phyloP scores from a whole-genome alignment of 2,888 invertebrate species.

The Gandaritis pyraliata region DNA sequence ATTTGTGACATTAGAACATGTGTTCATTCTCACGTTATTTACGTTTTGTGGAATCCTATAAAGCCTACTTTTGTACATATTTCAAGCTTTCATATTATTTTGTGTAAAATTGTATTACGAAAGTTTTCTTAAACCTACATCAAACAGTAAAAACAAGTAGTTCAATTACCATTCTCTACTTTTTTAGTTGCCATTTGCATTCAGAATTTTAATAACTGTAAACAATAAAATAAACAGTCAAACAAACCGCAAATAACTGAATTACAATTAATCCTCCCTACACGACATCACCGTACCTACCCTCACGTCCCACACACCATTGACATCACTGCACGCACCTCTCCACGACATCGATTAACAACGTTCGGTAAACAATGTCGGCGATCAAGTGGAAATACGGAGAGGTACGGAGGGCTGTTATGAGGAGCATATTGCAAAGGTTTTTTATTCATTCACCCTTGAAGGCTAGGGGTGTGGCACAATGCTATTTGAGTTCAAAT shows the following conservation, averaged over 20 bases:
- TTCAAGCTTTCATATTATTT: too few relatives aligned
- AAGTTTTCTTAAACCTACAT: too few relatives aligned
- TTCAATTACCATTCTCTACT: too few relatives aligned
- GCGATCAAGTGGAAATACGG: constrained; percentile 14
- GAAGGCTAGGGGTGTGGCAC: constrained; percentile 2
- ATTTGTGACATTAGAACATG: not conserved
- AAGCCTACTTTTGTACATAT: too few relatives aligned
- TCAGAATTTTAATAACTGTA: too few relatives aligned
- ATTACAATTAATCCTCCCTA: constrained; percentile 6
- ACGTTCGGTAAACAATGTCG: constrained; percentile 8
- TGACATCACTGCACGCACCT: not conserved
- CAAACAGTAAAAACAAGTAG: too few relatives aligned
- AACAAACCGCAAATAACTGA: not conserved
- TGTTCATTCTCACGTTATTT: not conserved
- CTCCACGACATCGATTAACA: constrained; percentile 6
- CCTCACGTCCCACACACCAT: constrained; percentile 1
- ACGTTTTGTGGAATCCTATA: not conserved
- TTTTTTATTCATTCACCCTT: constrained; percentile 20
- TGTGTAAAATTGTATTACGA: too few relatives aligned
- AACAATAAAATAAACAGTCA: not conserved
- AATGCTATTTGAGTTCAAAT: constrained; percentile 10
- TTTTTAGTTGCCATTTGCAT: too few relatives aligned
- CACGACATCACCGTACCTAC: not conserved
- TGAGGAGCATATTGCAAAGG: constrained; percentile 25
- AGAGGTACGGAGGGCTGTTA: constrained; percentile 11